phyloP scores from a whole-genome alignment of 2,888 invertebrate species.

The Parnassius glacialis region DNA sequence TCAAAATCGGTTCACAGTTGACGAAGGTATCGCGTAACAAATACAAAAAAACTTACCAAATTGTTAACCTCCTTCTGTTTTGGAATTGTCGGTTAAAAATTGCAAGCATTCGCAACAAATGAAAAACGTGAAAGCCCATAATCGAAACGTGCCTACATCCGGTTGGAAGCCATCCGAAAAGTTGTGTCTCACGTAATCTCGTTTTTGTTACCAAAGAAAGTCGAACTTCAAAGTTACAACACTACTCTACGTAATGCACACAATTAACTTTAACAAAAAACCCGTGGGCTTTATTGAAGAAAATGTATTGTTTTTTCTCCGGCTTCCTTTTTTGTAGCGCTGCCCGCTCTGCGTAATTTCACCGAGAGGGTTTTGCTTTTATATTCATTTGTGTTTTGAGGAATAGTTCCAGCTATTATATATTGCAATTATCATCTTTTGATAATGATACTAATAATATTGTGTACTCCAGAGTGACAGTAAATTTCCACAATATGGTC shows the following conservation, averaged over 20 bases:
- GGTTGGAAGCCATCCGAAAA: slow-evolving; percentile 2
- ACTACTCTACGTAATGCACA: slow-evolving; percentile 31
- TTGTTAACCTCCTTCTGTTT: too few species aligned
- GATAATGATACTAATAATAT: too few species aligned
- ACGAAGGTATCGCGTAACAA: too few species aligned
- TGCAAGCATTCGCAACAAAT: not conserved
- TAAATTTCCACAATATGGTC: too few species aligned
- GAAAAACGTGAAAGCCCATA: slow-evolving; percentile 6
- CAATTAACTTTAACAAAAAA: slow-evolving; percentile 33
- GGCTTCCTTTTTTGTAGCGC: not conserved
- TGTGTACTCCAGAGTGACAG: too few species aligned
- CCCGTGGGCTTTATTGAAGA: slow-evolving; percentile 15
- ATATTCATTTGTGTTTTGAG: too few species aligned
- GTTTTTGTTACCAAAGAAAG: slow-evolving; percentile 37
- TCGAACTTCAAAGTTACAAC: slow-evolving; percentile 29
- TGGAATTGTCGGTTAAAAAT: not conserved
- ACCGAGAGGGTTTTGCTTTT: not conserved
- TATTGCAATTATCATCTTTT: not conserved
- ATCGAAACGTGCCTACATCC: slow-evolving; percentile 15
- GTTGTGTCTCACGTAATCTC: slow-evolving; percentile 29
- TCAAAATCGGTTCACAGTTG: too few species aligned
- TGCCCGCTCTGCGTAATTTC: slow-evolving; percentile 10
- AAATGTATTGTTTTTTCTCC: not conserved
- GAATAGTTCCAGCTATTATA: not conserved
- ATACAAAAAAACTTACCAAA: too few species aligned